These are phyloP conservation scores for Danaus plexippus DNA, from an alignment of 1,140 invertebrate species.

Conservation along the genomic window DNA sequence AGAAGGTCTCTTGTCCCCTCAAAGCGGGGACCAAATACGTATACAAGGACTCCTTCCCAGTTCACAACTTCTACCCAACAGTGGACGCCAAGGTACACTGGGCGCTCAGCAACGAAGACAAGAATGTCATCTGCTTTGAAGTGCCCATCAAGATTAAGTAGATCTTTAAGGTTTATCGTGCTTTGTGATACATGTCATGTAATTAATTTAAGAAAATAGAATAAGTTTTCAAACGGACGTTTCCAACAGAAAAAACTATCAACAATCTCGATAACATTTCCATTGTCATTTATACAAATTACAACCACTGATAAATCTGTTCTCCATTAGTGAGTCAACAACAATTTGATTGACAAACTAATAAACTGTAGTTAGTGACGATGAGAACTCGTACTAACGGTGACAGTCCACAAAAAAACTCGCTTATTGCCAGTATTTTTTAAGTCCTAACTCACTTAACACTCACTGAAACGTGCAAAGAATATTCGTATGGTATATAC, in stretches of 20 bases:
- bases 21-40: conserved; percentile 76
- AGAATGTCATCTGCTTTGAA: conserved; percentile 77
- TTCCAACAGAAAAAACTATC: neutral
- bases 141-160: conserved; percentile 74
- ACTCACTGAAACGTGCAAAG: too few species aligned
- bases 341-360: too few species aligned
- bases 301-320: neutral
- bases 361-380: too few species aligned
- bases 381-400: too few species aligned
- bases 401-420: too few species aligned
- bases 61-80: conserved; percentile 78
- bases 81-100: conserved; percentile 77
- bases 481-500: too few species aligned
- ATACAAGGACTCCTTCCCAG: conserved; percentile 79
- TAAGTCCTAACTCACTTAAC: too few species aligned
- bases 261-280: too few species aligned
- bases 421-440: too few species aligned
- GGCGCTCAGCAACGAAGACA: conserved; percentile 62
- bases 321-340: too few species aligned
- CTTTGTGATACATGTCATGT: conserved; percentile 1
- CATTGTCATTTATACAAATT: neutral
- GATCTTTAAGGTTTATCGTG: neutral
- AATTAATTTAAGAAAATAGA: conserved; percentile 6
- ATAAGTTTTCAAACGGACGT: conserved; percentile 2
- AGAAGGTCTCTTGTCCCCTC: conserved; percentile 77